Base-by-base conservation (phyloP, 2,888 invertebrate species). In the Scaeva pyrastri region DNA sequence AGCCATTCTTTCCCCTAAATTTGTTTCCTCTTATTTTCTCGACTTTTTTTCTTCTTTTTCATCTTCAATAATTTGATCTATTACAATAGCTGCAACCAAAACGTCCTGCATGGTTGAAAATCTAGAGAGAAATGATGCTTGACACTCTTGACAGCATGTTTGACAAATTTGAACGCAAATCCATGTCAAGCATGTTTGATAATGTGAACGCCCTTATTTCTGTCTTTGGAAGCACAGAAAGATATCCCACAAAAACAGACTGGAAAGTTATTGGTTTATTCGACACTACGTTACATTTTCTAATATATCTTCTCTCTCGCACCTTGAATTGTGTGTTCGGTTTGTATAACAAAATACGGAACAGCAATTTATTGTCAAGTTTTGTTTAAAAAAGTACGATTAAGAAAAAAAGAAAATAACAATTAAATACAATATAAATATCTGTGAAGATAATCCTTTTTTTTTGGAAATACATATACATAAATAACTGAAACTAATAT, bases 291-390 rank as follows among this genome's bases (percentile, higher is more conserved):
- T 52, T 52, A 14, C 14, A n/a, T 36, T 16, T n/a, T 56, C 26
- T 55, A 16, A 19, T 36, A 58, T 36, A n/a, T n/a, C 41, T 60
- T 60, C 60, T 39, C 39, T 60, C 21, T 60, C 60, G 39, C 60
- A 60, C 60, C 14, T 60, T 41, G 21, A 60, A 41, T 60, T 39
- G 12, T 58, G 39, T 60, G 36, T 60, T 60, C 41, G 60, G 39
- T 60, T 60, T 39, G 39, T 60, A 60, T 60, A 39, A 41, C 60
- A 41, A 60, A 60, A 60, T 60, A 60, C 60, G 14, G 60, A 60
- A 41, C 60, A 41, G 60, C 60, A 60, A 6, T 14, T 60, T 21
- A 21, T 60, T 21, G 19, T 14, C 60, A 39, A 41, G 60, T 60
- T 60, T 60, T 60, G 19, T 41, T 60, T 39, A 21, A 41, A 60